Evolutionary conservation across 1,140 invertebrate species (phyloP), one percentile per base, ranked within the genome.

Genomic region (Zaprionus nigranus): DNA sequence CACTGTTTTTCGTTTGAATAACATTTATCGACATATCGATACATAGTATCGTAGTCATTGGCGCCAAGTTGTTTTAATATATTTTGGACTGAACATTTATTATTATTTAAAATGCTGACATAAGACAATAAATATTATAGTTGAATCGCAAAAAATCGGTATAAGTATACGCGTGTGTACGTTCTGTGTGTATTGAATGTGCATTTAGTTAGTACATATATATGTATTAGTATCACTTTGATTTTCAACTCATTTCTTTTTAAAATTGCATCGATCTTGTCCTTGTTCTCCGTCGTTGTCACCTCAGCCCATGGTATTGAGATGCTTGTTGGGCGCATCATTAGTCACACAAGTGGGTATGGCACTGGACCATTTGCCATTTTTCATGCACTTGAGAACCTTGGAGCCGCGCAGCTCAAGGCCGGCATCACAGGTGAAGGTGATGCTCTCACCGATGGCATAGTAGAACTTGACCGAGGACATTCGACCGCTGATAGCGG

Each of bases 401-500:
- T 95, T 94, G 3, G 96, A 95, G 28, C 97, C 97, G 61, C 95
- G 94, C 40, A 98, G 93, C 65, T 94, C 93, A 62, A 97, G 95
- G 0, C 96, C 96, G 3, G 96, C 94, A 68, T 96, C 95, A 87
- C 97, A 98, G 4, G 96, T 96, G 92, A 97, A 97, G 4, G 95
- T 96, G 22, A 98, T 96, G n/a, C 95, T 97, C 91, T 97, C 97
- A 2, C 96, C 96, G 69, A 97, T 96, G 82, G 95, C 95, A 93
- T 97, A 97, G 93, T 96, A 97, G 93, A 97, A 97, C 91, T 97
- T 97, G 5, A 97, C 97, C 0, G 95, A 95, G 2, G 97, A 97
- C 95, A 97, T 97, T 17, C 96, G 94, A 5, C 96, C 96, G 65
- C 96, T 96, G 83, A 97, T 97, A 15, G 96, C 97, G 12, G 96